Base-by-base conservation (phyloP, 2,888 invertebrate genomes). In the Gymnoscelis rufifasciata region DNA sequence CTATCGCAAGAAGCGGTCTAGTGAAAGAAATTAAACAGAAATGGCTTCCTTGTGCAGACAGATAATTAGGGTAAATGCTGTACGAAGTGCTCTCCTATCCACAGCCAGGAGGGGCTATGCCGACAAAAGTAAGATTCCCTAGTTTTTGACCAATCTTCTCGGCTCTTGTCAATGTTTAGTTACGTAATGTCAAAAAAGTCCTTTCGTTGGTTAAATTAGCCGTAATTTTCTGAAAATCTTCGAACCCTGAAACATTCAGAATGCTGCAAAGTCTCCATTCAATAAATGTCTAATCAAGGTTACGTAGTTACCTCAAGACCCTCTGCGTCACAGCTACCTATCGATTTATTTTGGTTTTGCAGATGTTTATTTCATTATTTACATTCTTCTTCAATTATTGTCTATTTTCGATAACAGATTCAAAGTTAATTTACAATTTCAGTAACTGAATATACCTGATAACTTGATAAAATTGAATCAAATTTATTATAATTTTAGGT, bases 21-120 rank as follows among this genome's bases (percentile, higher is more conserved):
- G 81, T 83, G 78, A 63, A 55, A 73, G 77, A 54, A 66, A 66
- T 61, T 63, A 67, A 64, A 66, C 90, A 90, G 51, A 91, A 65
- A 94, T 94, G 94, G 93, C 94, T 84, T 92, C 93, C 64, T 82
- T 94, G 76, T 93, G 92, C 88, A 91, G 92, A 84, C 92, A 92
- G 90, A 89, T 93, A 79, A 82, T 91, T 68, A 83, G 91, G 53
- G 91, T 89, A 86, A 86, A 90, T 73, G 90, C 91, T 64, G 89
- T 91, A 72, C 91, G 90, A 79, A 91, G 91, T 88, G 89, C 91
- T 60, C 73, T 91, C 60, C 87, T 90, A 69, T 88, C 90, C 62
- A 89, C 90, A 64, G 90, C 90, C 64, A 90, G 90, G 60, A 87
- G 91, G 66, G 91, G 92, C 70, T 89, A 84, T 68, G 80, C 88